A percentile compares a stretch with the other conserved stretches of the same genome.
Evolutionary conservation across 64 coral and sea anemone genomes (phyloP).

Genomic region (Montipora efflorescens): DNA sequence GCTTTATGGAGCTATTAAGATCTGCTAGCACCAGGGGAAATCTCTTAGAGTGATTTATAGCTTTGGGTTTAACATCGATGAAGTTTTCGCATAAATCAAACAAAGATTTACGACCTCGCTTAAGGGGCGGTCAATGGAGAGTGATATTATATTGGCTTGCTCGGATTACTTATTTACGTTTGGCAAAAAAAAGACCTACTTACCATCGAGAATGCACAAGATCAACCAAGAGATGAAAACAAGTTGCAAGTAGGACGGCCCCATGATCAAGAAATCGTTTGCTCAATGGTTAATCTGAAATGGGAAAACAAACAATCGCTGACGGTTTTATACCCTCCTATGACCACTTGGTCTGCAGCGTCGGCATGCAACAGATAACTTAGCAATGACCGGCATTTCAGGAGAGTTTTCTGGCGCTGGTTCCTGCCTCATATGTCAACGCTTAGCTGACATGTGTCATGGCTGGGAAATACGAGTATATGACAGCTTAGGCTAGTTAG

Average conservation of each 20-base stretch:
- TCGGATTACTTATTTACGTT: constrained; percentile 57
- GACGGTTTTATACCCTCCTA: constrained; percentile 48
- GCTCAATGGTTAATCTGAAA: constrained; percentile 36
- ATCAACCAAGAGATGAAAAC: neutral
- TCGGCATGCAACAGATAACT: constrained; percentile 51
- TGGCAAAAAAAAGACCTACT: constrained; percentile 17
- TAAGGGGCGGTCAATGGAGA: constrained; percentile 32
- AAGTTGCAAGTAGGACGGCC: neutral
- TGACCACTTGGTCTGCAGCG: constrained; percentile 30
- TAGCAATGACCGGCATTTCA: constrained; percentile 69
- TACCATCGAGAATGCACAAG: neutral
- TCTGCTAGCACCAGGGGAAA: neutral
- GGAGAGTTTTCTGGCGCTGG: constrained; percentile 42
- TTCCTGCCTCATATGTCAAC: constrained; percentile 41
- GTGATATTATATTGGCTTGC: constrained; percentile 22
- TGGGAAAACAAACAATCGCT: constrained; percentile 39
- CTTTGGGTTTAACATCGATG: constrained; percentile 20
- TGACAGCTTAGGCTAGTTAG: constrained; percentile 76
- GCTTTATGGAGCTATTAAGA: constrained; percentile 25
- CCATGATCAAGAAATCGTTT: constrained; percentile 6
- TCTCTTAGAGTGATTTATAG: constrained; percentile 38
- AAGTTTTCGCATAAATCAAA: constrained; percentile 65
- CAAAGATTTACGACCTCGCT: constrained; percentile 17
- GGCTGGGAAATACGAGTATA: constrained; percentile 53
- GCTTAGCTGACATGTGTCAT: constrained; percentile 42